phyloP scores from a whole-genome alignment of 2,797 vertebrate species.

The Bradypodion pumilum region DNA sequence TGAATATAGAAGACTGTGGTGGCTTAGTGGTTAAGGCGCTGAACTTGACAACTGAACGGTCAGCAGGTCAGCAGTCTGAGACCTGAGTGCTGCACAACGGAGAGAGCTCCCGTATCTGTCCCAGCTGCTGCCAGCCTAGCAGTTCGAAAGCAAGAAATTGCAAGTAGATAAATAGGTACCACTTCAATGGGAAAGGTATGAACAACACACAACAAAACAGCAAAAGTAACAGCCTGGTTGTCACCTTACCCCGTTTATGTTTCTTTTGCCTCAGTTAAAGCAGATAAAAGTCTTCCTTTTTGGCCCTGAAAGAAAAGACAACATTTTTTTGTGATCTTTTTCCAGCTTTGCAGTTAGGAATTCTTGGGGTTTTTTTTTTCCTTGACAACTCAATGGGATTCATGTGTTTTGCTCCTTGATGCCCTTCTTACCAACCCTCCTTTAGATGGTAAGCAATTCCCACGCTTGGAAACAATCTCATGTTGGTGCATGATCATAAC shows the following conservation, averaged over 20 bases:
- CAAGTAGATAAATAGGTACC: too few relatives aligned
- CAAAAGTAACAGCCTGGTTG: slow-evolving; percentile 29
- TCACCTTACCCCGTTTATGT: slow-evolving; percentile 41
- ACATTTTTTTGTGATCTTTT: slow-evolving; percentile 56
- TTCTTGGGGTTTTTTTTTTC: not conserved
- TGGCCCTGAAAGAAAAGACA: slow-evolving; percentile 47
- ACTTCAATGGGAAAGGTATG: too few relatives aligned
- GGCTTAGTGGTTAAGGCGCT: too few relatives aligned
- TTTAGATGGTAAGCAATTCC: not conserved
- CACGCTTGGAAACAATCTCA: not conserved
- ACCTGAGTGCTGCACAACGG: too few relatives aligned
- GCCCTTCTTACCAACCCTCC: not conserved
- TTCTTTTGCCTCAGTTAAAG: slow-evolving; percentile 7
- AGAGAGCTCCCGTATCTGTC: too few relatives aligned
- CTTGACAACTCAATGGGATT: slow-evolving; percentile 2
- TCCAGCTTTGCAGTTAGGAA: slow-evolving; percentile 54
- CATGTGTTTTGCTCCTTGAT: slow-evolving; percentile 17
- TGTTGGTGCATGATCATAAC: not conserved
- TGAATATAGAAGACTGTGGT: too few relatives aligned
- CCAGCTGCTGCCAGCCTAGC: too few relatives aligned
- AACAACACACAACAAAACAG: slow-evolving; percentile 29
- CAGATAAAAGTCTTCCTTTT: slow-evolving; percentile 67
- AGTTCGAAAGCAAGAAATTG: too few relatives aligned
- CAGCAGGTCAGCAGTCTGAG: too few relatives aligned
- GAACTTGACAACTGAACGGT: too few relatives aligned